phyloP scores from a whole-genome alignment of 2,888 invertebrate genomes.

The Clistopyga incitator region DNA sequence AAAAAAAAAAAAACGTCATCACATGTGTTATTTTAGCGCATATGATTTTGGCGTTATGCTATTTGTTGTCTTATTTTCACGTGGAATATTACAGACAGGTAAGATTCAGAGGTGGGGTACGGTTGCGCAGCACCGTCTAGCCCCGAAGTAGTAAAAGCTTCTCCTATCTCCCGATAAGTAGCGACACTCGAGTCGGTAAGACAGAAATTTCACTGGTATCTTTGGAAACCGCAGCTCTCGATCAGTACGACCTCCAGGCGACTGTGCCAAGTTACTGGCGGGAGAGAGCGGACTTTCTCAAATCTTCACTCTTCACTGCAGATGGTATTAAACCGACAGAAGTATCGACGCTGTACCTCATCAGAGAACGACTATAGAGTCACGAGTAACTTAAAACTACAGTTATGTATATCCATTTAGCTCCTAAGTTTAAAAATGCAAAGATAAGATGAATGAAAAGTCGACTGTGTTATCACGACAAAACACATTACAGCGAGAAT shows the following conservation, averaged over 20 bases:
- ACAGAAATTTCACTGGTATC: slow-evolving; percentile 40
- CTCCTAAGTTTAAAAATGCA: neutral
- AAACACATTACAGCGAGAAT: too few species aligned
- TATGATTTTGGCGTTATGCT: too few species aligned
- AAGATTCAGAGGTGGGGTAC: neutral
- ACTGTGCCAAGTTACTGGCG: slow-evolving; percentile 18
- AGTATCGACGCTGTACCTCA: neutral
- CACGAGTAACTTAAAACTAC: neutral
- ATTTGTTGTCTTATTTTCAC: too few species aligned
- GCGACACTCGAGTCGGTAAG: slow-evolving; percentile 45
- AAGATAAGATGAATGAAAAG: slow-evolving; percentile 45
- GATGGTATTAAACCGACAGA: slow-evolving; percentile 53
- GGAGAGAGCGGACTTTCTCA: slow-evolving; percentile 10
- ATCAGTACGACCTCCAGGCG: slow-evolving; percentile 25
- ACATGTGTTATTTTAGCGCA: too few species aligned
- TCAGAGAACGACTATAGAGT: neutral
- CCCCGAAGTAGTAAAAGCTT: slow-evolving; percentile 8
- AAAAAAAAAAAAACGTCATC: too few species aligned
- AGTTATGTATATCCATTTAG: slow-evolving; percentile 1
- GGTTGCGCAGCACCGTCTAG: slow-evolving; percentile 11
- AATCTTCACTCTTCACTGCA: slow-evolving; percentile 20
- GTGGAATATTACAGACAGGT: too few species aligned
- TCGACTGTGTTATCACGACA: slow-evolving; percentile 37
- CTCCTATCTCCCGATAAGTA: slow-evolving; percentile 14
- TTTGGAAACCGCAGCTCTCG: slow-evolving; percentile 32